Conservation (phyloP, 2,113 vertebrate species). For the Mustela lutreola region DNA sequence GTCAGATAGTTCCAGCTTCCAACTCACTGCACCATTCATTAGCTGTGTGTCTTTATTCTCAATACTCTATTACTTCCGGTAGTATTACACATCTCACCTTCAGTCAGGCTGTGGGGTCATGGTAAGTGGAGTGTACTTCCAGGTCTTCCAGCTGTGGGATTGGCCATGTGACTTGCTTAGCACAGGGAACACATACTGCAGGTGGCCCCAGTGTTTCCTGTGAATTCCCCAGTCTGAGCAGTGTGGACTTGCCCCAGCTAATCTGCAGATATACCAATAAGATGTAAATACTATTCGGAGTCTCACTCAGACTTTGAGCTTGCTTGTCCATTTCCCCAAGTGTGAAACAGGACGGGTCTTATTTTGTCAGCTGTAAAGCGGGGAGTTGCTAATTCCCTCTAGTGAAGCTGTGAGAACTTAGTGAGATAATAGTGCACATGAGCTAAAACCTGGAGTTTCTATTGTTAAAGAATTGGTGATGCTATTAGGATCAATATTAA, state of each 20-base stretch:
- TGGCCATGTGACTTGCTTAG: not conserved
- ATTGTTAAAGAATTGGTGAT: not conserved
- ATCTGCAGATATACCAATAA: not conserved
- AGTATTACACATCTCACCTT: not conserved
- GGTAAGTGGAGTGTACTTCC: not conserved
- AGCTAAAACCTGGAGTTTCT: not conserved
- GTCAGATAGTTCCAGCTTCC: not conserved
- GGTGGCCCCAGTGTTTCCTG: not conserved
- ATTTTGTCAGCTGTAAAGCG: not conserved
- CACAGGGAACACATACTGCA: not conserved
- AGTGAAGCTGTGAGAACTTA: not conserved
- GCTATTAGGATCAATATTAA: not conserved
- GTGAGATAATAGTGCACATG: not conserved
- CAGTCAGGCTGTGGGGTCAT: not conserved
- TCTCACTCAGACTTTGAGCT: not conserved
- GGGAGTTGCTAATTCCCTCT: not conserved
- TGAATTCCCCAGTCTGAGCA: accelerated
- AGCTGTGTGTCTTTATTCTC: not conserved
- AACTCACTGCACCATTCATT: no score
- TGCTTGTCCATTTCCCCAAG: not conserved
- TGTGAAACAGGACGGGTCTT: not conserved
- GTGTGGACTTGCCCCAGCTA: not conserved
- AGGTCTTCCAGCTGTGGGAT: not conserved
- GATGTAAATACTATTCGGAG: accelerated
- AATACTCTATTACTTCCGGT: not conserved